Base-by-base conservation (phyloP, 2,113 vertebrate species). In the Thryonomys swinderianus region DNA sequence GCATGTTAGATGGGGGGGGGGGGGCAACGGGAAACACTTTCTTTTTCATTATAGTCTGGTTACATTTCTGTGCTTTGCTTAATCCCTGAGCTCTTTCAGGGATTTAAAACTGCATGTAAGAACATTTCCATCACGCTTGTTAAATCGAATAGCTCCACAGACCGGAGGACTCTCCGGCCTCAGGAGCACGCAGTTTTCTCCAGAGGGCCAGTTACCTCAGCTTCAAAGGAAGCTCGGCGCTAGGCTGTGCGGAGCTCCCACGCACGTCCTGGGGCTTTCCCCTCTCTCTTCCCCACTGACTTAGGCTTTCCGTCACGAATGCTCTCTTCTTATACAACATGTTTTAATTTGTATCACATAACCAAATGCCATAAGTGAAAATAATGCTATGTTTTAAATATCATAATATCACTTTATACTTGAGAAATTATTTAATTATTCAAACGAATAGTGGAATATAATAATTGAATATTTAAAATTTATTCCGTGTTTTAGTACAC, bases 301-400 rank as follows among this genome's bases (percentile, higher is more conserved):
- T 86, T 67, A 53, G 4, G 23, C 7, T 81, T 55, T 45, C 9
- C 5, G 8, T 12, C 23, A 21, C 2, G 7, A 91, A 48, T 1
- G 0, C 17, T 27, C 30, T 27, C 34, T 64, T 87, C 97, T 91
- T 84, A 69, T 97, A 97, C 96, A 89, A 98, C 92, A 97, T 97
- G 96, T 89, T 90, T 98, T 98, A 97, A 98, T 98, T 97, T 98
- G 97, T 98, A 98, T 98, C 98, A 98, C 98, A 98, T 98, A 98
- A 98, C 95, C 98, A 97, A 97, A 97, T 97, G 97, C 96, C 57
- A 32, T 20, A 42, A 90, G 8, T 80, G 53, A 62, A 23, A 98
- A 97, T 97, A 97, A 98, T 95, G 97, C 97, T 90, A 64, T 98
- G 94, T 97, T 92, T 97, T 97, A 96, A 98, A 98, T 98, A 98